Evolutionary conservation across 2,113 vertebrate genomes (phyloP), one percentile per base, ranked within the genome.

Genomic region (Anser brachyrhynchus): DNA sequence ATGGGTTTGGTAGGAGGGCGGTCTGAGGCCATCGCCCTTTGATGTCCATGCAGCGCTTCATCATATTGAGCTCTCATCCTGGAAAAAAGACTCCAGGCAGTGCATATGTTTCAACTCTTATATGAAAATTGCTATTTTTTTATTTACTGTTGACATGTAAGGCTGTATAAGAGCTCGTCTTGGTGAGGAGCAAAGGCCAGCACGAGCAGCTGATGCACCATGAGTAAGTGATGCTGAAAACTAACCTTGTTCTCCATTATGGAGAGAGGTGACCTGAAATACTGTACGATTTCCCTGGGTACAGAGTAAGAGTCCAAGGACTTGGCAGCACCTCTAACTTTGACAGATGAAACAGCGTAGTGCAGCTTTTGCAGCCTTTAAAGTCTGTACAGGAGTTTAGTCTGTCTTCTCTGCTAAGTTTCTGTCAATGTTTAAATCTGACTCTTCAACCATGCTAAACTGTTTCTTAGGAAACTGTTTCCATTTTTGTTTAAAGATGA

Each of bases 161-260:
- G 62, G n/a, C 31, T 51, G 4, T 79, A 0, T 59, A 52, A 80
- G 41, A 86, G n/a, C 59, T 95, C 72, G 21, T 88, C 82, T 79
- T 23, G 3, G 39, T 58, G 55, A 26, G 64, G 33, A 76, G 19
- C 78, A 37, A 67, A 19, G 58, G 46, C 44, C 78, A 74, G 44
- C 61, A 10, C 0, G 0, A 86, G 67, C 71, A 76, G 35, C 71
- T 94, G 78, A 46, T 90, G 67, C 35, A 49, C 33, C 22, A 17
- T 20, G 52, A 80, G 51, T 88, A 88, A 80, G 55, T 59, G 72
- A 51, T 59, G 89, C 72, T 92, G 80, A 77, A 93, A 94, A 87
- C 52, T 7, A 87, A 58, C 44, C 23, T 69, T 86, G 82, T 78
- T 64, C 64, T 6, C 1, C 84, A 5, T n/a, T 74, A 39, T n/a